A percentile compares a stretch with the other conserved stretches of the same genome.
Conservation (phyloP, 2,113 vertebrate genomes). For the Anas platyrhynchos region DNA sequence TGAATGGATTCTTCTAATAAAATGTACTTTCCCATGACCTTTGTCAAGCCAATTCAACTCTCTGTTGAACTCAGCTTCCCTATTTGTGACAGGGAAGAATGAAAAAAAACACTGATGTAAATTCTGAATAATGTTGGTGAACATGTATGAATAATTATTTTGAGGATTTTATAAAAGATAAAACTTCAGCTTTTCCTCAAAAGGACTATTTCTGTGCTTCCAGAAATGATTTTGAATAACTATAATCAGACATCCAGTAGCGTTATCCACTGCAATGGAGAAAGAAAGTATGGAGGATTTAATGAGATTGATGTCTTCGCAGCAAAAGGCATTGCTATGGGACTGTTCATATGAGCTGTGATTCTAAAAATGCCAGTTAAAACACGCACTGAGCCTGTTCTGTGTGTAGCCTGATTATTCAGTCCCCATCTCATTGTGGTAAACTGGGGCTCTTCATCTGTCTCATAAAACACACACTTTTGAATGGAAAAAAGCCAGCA, state of each 20-base stretch:
- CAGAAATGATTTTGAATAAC: background rate
- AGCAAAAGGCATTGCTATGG: background rate
- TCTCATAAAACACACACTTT: background rate
- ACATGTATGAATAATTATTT: background rate
- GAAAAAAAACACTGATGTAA: background rate
- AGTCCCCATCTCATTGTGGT: background rate
- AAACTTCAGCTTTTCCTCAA: background rate
- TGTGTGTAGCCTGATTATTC: background rate
- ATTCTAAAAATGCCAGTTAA: background rate
- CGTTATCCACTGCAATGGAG: background rate
- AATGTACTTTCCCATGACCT: background rate
- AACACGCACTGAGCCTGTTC: background rate
- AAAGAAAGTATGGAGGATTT: background rate
- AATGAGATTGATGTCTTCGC: background rate
- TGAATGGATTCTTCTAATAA: background rate
- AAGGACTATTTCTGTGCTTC: background rate
- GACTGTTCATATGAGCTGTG: background rate
- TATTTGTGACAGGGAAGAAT: background rate
- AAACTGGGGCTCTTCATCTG: background rate
- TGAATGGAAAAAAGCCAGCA: background rate
- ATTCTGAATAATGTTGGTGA: background rate
- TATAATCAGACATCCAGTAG: background rate
- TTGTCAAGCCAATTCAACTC: background rate
- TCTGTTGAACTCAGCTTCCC: background rate
- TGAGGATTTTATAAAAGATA: background rate